These are phyloP conservation scores for Darwinula stevensoni DNA, from an alignment of 2,888 invertebrate species.

Conservation along the genomic window DNA sequence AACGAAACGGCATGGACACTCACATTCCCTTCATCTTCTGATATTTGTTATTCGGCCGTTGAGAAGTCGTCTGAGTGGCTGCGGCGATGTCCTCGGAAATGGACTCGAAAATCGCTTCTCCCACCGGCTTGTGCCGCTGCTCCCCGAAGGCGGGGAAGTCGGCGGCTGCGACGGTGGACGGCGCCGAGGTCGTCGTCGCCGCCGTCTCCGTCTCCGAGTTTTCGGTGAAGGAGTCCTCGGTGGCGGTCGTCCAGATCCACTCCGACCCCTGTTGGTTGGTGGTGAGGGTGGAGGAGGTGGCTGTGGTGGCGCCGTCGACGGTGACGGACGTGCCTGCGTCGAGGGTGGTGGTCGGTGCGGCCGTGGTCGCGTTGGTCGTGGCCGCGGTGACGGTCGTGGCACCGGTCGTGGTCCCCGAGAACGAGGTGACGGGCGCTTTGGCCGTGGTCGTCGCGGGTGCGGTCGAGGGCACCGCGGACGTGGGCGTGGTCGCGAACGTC, in stretches of 20 bases:
- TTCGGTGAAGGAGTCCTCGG: slow-evolving; percentile 15
- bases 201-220: no score
- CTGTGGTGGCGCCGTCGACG: no score
- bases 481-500: slow-evolving; percentile 8
- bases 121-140: no score
- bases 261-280: slow-evolving; percentile 12
- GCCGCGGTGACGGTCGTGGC: slow-evolving; percentile 3
- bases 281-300: slow-evolving; percentile 13
- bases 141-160: no score
- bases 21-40: slow-evolving; percentile 1
- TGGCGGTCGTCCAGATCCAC: slow-evolving; percentile 6
- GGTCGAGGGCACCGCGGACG: slow-evolving; percentile 5
- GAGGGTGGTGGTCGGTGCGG: slow-evolving; percentile 9
- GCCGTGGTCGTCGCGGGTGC: slow-evolving; percentile 7
- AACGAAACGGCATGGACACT: neutral
- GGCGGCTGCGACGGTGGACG: no score
- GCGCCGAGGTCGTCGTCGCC: no score
- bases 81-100: neutral
- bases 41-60: neutral
- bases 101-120: no score
- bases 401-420: slow-evolving; percentile 7
- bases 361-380: slow-evolving; percentile 8
- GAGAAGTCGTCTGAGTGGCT: neutral
- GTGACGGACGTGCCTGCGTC: no score
- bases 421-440: slow-evolving; percentile 5